Evolutionary conservation across 2,113 vertebrate species (phyloP).

Genomic region (Syrmaticus mikado): DNA sequence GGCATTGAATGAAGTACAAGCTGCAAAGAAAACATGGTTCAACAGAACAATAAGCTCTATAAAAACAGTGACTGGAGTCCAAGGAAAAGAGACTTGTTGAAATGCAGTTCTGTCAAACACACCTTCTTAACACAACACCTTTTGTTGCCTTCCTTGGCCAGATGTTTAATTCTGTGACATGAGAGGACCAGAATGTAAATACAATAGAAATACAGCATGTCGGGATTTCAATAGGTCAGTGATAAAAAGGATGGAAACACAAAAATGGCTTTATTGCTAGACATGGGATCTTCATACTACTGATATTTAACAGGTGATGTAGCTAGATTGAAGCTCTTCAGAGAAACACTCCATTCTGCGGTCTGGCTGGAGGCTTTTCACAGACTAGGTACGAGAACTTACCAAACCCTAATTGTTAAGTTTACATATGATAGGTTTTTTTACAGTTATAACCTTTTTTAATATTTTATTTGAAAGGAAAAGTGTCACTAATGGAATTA

Average conservation of each 20-base stretch:
- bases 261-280: conserved; percentile 73
- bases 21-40: conserved; percentile 99
- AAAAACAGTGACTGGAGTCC: conserved; percentile 96
- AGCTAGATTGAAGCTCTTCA: conserved; percentile 68
- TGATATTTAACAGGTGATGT: conserved; percentile 83
- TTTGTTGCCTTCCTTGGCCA: conserved; percentile 83
- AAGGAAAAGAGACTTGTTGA: conserved; percentile 97
- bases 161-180: conserved; percentile 80
- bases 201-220: conserved; percentile 73
- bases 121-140: conserved; percentile 78
- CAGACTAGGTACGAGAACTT: conserved; percentile 81
- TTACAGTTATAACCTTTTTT: conserved; percentile 75
- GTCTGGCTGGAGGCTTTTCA: conserved; percentile 76
- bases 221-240: conserved; percentile 76
- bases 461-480: conserved; percentile 75
- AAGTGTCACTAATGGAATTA: conserved; percentile 53
- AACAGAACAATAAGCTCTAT: conserved; percentile 98
- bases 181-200: conserved; percentile 81
- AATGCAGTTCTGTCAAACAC: conserved; percentile 56
- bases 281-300: conserved; percentile 84
- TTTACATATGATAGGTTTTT: conserved; percentile 75
- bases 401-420: conserved; percentile 71
- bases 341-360: conserved; percentile 79
- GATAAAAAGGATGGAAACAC: conserved; percentile 66
- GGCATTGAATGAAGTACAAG: conserved; percentile 95